Evolutionary conservation across 2,797 vertebrate species (phyloP).

Genomic region (Mormyrops boulengeri): DNA sequence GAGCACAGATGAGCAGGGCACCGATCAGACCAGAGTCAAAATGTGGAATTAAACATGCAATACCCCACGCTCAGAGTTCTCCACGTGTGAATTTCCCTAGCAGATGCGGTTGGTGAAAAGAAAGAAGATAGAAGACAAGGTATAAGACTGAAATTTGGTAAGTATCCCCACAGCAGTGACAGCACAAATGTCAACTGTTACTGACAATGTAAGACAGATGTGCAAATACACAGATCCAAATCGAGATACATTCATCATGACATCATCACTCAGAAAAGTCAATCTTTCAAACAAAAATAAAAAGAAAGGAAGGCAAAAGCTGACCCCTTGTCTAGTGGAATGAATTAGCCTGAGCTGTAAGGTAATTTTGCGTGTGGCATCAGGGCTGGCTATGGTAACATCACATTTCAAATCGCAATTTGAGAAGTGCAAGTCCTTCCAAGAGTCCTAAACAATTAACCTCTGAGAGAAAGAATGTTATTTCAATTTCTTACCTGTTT

Average conservation of each 20-base stretch:
- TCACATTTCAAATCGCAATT: neutral
- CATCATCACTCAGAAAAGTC: slow-evolving; percentile 16
- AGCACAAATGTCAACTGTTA: neutral
- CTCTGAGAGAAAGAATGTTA: neutral
- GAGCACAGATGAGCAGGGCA: slow-evolving; percentile 31
- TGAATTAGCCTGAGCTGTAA: neutral
- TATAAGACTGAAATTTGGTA: slow-evolving; percentile 56
- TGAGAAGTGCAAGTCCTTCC: neutral
- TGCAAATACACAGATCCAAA: neutral
- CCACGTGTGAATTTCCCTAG: slow-evolving; percentile 76
- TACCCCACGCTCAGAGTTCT: slow-evolving; percentile 76
- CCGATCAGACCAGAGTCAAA: slow-evolving; percentile 27
- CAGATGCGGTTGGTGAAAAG: slow-evolving; percentile 54
- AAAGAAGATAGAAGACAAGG: slow-evolving; percentile 62
- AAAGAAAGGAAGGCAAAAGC: neutral
- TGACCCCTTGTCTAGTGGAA: neutral
- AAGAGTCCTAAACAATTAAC: neutral
- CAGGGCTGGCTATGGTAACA: neutral
- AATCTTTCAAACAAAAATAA: neutral
- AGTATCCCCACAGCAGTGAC: slow-evolving; percentile 24
- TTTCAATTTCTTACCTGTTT: slow-evolving; percentile 4
- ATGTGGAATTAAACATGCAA: slow-evolving; percentile 68
- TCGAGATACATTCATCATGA: neutral
- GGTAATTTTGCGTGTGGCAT: neutral
- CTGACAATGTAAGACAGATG: neutral